Conservation (phyloP, 2,113 vertebrate genomes). For the Osmerus mordax region DNA sequence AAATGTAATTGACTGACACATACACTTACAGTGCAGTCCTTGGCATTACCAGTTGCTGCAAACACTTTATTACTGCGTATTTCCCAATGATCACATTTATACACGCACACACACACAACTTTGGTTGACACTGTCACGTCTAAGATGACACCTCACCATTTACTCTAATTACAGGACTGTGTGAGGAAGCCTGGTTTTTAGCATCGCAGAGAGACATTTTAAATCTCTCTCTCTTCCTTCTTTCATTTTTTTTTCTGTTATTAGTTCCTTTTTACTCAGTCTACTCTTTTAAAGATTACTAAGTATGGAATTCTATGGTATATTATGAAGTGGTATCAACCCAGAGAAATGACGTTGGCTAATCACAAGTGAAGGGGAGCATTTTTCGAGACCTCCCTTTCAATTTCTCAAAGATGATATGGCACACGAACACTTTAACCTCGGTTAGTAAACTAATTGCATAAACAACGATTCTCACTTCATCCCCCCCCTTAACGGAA, state of each 20-base stretch:
- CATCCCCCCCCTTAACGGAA: constrained; percentile 30
- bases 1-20: too few relatives aligned
- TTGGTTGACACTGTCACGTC: not conserved
- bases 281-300: constrained; percentile 52
- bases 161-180: constrained; percentile 37
- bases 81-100: not conserved
- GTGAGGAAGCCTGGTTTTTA: constrained; percentile 32
- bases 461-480: constrained; percentile 26
- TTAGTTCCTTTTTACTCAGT: constrained; percentile 54
- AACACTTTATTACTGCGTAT: not conserved
- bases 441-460: constrained; percentile 53
- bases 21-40: too few relatives aligned
- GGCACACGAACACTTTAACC: constrained; percentile 39
- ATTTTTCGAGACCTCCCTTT: constrained; percentile 32
- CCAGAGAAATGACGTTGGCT: constrained; percentile 74
- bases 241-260: constrained; percentile 43
- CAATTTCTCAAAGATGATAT: constrained; percentile 17
- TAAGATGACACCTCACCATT: not conserved
- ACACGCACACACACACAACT: constrained; percentile 1
- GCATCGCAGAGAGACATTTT: constrained; percentile 29
- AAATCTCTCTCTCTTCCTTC: constrained; percentile 22
- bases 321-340: constrained; percentile 69
- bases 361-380: constrained; percentile 32
- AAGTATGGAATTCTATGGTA: constrained; percentile 61
- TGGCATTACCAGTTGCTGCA: too few relatives aligned